phyloP scores from a whole-genome alignment of 2,797 vertebrate genomes.

The Dryobates pubescens region DNA sequence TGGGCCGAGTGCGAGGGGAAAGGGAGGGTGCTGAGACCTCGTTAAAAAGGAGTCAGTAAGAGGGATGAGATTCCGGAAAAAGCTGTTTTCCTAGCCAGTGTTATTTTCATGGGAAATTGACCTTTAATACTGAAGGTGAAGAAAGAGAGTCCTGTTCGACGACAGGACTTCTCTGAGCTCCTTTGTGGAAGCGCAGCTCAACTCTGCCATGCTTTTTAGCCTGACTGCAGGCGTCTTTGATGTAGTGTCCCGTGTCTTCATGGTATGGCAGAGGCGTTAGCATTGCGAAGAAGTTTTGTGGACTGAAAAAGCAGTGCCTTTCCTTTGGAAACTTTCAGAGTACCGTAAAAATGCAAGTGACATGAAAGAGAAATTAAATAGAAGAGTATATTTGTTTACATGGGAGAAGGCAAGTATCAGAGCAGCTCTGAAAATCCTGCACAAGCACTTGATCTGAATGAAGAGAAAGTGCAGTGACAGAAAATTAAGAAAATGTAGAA shows the following conservation, averaged over 20 bases:
- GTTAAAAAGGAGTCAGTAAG: accelerated
- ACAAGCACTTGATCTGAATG: accelerated
- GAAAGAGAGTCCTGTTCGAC: accelerated
- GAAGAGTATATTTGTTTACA: accelerated
- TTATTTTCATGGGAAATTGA: accelerated
- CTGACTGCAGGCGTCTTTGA: no score
- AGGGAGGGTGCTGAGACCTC: neutral
- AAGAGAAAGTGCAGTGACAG: neutral
- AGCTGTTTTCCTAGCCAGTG: accelerated
- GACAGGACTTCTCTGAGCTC: accelerated
- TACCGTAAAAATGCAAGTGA: accelerated
- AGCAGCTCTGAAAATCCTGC: neutral
- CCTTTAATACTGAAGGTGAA: accelerated
- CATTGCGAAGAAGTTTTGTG: accelerated
- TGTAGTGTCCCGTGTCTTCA: accelerated
- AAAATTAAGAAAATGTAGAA: neutral
- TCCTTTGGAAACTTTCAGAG: neutral
- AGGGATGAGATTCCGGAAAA: accelerated
- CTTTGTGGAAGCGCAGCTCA: accelerated
- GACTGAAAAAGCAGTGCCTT: neutral
- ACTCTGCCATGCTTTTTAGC: accelerated
- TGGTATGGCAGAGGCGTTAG: neutral
- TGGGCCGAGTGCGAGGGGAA: neutral
- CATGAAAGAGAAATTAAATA: accelerated
- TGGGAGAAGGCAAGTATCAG: no score